A percentile compares a stretch with the other conserved stretches of the same genome.
These are phyloP conservation scores for Bubo bubo DNA, from an alignment of 2,113 vertebrate genomes.

Conservation along the genomic window DNA sequence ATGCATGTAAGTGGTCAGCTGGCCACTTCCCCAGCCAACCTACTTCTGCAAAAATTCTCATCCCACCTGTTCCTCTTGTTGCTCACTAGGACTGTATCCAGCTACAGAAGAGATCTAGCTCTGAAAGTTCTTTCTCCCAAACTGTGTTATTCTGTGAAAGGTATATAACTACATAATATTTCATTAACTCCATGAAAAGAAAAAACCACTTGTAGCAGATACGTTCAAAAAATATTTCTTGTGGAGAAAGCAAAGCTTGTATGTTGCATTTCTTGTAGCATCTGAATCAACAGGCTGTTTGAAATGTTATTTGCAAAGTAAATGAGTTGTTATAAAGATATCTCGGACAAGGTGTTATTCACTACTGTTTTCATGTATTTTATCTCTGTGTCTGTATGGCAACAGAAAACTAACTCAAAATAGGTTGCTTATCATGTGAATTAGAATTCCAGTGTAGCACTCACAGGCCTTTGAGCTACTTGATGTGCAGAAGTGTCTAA, in stretches of 20 bases:
- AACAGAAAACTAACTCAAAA: neutral
- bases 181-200: neutral
- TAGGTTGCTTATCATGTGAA: neutral
- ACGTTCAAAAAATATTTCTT: neutral
- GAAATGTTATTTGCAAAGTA: neutral
- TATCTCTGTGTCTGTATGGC: neutral
- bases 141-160: neutral
- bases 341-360: neutral
- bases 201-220: neutral
- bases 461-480: neutral
- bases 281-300: neutral
- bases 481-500: neutral
- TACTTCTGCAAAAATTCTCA: neutral
- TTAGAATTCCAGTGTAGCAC: neutral
- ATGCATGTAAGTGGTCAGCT: neutral
- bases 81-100: rapidly evolving
- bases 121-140: neutral
- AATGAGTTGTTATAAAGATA: neutral
- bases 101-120: neutral
- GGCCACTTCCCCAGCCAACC: rapidly evolving
- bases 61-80: neutral
- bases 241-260: neutral
- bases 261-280: neutral
- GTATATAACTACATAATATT: neutral
- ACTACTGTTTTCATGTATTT: neutral